Percentiles rank a stretch among this genome's conserved stretches.
Evolutionary conservation across 2,797 vertebrate genomes (phyloP).

Genomic region (Aulostomus chinensis): DNA sequence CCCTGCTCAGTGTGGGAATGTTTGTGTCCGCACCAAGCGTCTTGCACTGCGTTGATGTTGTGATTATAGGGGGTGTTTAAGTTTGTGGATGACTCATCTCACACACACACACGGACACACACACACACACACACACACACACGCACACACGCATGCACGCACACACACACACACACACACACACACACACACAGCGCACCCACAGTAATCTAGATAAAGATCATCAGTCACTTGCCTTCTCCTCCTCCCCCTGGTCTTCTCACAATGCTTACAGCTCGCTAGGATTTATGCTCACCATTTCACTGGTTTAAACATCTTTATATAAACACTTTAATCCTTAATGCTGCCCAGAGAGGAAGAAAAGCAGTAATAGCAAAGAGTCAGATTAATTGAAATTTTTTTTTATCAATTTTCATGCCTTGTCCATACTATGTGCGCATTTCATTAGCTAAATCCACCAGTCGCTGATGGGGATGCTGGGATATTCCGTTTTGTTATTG

Average conservation of each 20-base stretch:
- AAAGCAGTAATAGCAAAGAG: constrained; percentile 14
- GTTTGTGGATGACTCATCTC: constrained; percentile 73
- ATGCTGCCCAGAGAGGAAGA: constrained; percentile 14
- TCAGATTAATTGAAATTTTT: constrained; percentile 42
- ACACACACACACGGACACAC: constrained; percentile 18
- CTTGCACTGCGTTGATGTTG: constrained; percentile 70
- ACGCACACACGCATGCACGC: constrained; percentile 17
- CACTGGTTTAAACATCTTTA: constrained; percentile 49
- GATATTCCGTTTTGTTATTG: constrained; percentile 4
- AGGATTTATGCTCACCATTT: constrained; percentile 52
- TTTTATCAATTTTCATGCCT: constrained; percentile 11
- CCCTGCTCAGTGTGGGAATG: constrained; percentile 56
- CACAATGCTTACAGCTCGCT: constrained; percentile 55
- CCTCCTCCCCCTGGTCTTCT: constrained; percentile 47
- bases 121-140: constrained; percentile 17
- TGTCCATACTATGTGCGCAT: constrained; percentile 4
- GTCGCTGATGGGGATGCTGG: background rate
- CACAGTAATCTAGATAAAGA: constrained; percentile 68
- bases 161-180: too few species aligned
- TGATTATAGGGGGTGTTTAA: constrained; percentile 70
- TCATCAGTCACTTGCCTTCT: constrained; percentile 60
- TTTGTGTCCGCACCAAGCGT: constrained; percentile 53
- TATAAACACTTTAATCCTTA: constrained; percentile 47
- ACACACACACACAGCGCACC: constrained; percentile 23
- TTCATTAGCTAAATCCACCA: constrained; percentile 17